These are phyloP conservation scores for Patiria pectinifera DNA, from an alignment of 53 echinoderm and acorn worm genomes.

Conservation along the genomic window DNA sequence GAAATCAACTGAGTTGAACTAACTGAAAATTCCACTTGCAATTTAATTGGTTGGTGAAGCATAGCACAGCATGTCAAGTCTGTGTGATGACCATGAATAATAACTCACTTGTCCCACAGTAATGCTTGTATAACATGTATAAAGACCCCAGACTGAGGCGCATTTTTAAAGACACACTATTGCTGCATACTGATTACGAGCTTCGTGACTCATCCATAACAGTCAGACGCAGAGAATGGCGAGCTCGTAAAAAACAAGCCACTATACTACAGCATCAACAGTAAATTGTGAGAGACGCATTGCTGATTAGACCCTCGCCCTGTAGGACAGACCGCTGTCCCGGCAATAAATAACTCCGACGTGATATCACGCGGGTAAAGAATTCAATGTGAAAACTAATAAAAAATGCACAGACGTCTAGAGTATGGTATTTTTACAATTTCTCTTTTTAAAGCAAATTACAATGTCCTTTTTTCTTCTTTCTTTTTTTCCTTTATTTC, in stretches of 20 bases:
- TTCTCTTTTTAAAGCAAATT: too few species aligned
- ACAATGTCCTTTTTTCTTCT: too few species aligned
- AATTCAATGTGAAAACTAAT: neutral
- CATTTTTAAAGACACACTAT: neutral
- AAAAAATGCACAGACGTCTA: too few species aligned
- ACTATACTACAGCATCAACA: neutral
- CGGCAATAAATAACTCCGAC: neutral
- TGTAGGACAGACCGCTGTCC: neutral
- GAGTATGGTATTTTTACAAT: too few species aligned
- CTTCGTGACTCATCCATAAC: neutral
- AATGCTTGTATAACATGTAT: too few species aligned
- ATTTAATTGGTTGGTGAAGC: neutral
- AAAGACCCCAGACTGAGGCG: neutral
- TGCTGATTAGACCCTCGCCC: slow-evolving; percentile 5
- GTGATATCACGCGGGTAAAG: neutral
- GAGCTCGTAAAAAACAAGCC: neutral
- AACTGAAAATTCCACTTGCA: neutral
- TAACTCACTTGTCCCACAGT: neutral
- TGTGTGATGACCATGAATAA: neutral
- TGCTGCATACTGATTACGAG: neutral
- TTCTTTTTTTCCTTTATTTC: too few species aligned
- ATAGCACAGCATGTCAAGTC: neutral
- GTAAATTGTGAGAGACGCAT: slow-evolving; percentile 2
- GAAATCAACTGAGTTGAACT: too few species aligned
- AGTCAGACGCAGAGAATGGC: neutral